Conservation (phyloP, 2,797 vertebrate species). For the Orestias chungarensis region DNA sequence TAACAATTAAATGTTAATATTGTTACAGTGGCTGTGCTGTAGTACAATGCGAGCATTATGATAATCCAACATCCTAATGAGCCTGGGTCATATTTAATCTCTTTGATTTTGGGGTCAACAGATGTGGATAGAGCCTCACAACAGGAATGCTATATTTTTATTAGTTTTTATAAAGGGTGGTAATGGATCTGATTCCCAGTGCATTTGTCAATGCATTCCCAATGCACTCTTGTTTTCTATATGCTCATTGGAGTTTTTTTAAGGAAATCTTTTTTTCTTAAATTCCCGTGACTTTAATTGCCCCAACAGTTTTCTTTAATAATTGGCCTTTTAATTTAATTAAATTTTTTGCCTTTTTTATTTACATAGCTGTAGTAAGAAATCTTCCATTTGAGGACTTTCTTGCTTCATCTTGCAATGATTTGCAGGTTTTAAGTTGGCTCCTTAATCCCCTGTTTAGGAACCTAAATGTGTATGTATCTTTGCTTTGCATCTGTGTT, state of each 20-base stretch:
- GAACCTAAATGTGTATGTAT: no score
- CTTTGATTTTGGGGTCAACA: constrained; percentile 58
- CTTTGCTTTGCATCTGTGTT: neutral
- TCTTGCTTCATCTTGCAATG: no score
- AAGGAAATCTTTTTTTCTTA: neutral
- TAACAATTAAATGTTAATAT: constrained; percentile 47
- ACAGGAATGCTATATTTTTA: constrained; percentile 29
- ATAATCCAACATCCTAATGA: constrained; percentile 74
- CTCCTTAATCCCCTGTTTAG: no score
- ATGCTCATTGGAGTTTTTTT: neutral
- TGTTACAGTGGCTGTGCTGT: constrained; percentile 24
- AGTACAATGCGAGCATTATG: constrained; percentile 65
- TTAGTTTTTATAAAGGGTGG: neutral
- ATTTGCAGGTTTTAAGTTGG: no score
- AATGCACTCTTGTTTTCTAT: neutral
- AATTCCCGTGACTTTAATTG: neutral
- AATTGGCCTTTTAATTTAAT: neutral
- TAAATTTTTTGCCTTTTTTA: no score
- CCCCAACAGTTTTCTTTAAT: no score
- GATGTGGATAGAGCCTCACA: constrained; percentile 61
- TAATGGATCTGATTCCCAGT: neutral
- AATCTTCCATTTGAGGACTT: no score
- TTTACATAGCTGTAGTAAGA: no score
- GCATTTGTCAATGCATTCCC: no score
- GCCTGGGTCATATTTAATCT: constrained; percentile 66